Base-by-base conservation (phyloP, 2,888 invertebrate species). In the Tridacna gigas region DNA sequence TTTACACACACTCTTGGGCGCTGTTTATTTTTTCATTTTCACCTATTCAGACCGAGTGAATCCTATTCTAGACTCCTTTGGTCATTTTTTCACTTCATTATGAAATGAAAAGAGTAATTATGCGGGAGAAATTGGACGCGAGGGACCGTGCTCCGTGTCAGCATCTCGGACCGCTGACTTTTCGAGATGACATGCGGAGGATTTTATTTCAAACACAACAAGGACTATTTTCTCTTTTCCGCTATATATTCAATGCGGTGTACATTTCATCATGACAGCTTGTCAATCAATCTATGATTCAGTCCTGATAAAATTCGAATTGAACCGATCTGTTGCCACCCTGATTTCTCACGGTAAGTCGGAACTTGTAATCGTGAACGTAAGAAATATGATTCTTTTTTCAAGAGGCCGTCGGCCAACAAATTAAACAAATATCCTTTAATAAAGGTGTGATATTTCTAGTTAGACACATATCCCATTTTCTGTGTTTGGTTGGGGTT, bases 21-120 rank as follows among this genome's bases (percentile, higher is more conserved):
- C 60, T 82, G 79, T 84, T 82, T 82, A 84, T 79, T 79, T 26
- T 76, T 71, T 74, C 61, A 71, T 69, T 73, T 75, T 47, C 37
- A 25, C 51, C 82, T 77, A 65, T 86, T 82, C 78, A 80, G 45
- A 51, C 25, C 61, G 75, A 65, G 63, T 71, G 69, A 80, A 74
- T 76, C 71, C 78, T 73, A 78, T 83, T 82, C 48, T 67, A 15
- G 61, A 77, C 69, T 51, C 73, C 47, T 75, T 78, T 74, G 56
- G 76, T 26, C 71, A 80, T 79, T 84, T 82, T 47, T 84, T 82
- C 86, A 86, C 82, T 82, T 84, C 82, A 86, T 86, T 78, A 75
- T 61, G 74, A 67, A 80, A 45, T 80, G 82, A 84, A 86, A 79
- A 76, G 82, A 80, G 78, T 86, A 84, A 84, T 84, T 84, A 84